A percentile compares a stretch with the other conserved stretches of the same genome.
Conservation (phyloP, 2,113 vertebrate genomes). For the Phoxinus phoxinus region DNA sequence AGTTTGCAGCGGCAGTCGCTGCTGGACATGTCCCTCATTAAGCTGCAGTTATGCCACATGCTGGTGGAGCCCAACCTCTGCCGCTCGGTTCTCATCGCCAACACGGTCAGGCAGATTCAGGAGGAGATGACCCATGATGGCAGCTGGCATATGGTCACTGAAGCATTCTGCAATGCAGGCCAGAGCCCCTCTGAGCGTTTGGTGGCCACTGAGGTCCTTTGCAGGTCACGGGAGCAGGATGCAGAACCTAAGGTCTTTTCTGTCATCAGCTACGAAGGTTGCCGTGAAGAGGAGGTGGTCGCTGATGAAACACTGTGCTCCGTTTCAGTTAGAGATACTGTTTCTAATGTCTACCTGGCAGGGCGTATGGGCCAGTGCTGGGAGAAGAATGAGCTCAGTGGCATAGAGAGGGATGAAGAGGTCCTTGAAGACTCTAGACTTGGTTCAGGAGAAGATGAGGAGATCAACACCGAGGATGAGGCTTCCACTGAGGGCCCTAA, state of each 20-base stretch:
- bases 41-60: slow-evolving; percentile 99
- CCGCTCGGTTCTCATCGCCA: slow-evolving; percentile 96
- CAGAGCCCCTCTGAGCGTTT: slow-evolving; percentile 85
- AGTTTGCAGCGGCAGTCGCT: slow-evolving; percentile 93
- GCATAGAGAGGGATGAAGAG: slow-evolving; percentile 31
- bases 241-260: slow-evolving; percentile 78
- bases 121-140: slow-evolving; percentile 97
- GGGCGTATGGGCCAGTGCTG: slow-evolving; percentile 80
- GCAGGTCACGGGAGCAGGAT: slow-evolving; percentile 79
- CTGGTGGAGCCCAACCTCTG: slow-evolving; percentile 95
- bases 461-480: slow-evolving; percentile 76
- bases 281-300: slow-evolving; percentile 77
- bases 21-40: slow-evolving; percentile 97
- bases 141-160: slow-evolving; percentile 84
- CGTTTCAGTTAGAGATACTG: slow-evolving; percentile 66
- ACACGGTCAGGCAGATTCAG: slow-evolving; percentile 96
- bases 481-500: slow-evolving; percentile 72
- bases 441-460: slow-evolving; percentile 65
- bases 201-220: slow-evolving; percentile 92
- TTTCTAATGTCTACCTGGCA: slow-evolving; percentile 71
- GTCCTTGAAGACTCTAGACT: slow-evolving; percentile 77
- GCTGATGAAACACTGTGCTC: slow-evolving; percentile 71
- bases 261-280: slow-evolving; percentile 71
- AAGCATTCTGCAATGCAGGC: slow-evolving; percentile 74
- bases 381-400: slow-evolving; percentile 79